Conservation (phyloP, 2,888 invertebrate genomes). For the Drosophila multiciliata region DNA sequence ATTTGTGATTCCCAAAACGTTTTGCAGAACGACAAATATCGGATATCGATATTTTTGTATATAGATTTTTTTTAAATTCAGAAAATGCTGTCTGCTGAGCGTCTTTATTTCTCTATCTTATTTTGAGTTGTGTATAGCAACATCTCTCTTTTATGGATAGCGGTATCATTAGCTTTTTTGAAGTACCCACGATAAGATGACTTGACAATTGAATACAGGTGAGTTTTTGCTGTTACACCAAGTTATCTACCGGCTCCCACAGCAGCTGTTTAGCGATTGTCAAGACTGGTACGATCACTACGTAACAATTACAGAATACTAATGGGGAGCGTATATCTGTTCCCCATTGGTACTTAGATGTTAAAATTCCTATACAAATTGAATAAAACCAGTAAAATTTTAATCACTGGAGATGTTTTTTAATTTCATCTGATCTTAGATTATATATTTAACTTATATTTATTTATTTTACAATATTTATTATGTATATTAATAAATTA, state of each 20-base stretch:
- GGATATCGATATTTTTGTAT: background rate
- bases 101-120: background rate
- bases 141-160: background rate
- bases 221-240: background rate
- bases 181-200: background rate
- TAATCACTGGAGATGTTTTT: conserved; percentile 16
- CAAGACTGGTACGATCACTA: background rate
- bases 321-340: background rate
- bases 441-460: conserved; percentile 13
- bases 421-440: conserved; percentile 13
- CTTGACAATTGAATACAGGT: background rate
- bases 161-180: background rate
- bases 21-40: background rate
- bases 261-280: background rate
- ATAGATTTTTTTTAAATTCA: too few relatives aligned
- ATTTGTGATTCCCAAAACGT: background rate
- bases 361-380: background rate
- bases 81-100: background rate
- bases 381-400: background rate
- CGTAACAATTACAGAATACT: background rate
- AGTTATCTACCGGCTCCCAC: background rate
- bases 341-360: background rate
- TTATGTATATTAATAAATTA: conserved; percentile 39
- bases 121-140: background rate
- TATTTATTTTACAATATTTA: conserved; percentile 12